Percentiles rank a stretch among this genome's conserved stretches.
phyloP scores from a whole-genome alignment of 2,888 invertebrate genomes.

The Caenorhabditis sulstoni region DNA sequence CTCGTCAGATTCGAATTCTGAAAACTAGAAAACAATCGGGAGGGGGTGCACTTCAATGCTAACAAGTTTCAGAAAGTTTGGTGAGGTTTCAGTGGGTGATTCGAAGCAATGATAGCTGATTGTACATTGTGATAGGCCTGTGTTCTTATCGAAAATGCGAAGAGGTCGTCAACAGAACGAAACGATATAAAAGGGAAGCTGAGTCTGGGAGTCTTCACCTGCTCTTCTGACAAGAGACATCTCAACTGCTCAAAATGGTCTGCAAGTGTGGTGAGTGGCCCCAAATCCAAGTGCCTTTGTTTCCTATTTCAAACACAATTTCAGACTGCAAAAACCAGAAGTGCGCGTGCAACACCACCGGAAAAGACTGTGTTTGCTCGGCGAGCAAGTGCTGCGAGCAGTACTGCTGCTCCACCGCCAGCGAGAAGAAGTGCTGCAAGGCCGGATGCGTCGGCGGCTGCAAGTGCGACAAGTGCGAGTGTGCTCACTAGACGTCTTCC shows the following conservation, averaged over 20 bases:
- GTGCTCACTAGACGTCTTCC: conserved; percentile 5
- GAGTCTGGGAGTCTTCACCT: background rate
- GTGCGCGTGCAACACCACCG: conserved; percentile 45
- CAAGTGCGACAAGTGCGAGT: conserved; percentile 46
- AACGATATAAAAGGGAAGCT: conserved; percentile 19
- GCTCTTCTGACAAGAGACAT: background rate
- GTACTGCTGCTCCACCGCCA: conserved; percentile 47
- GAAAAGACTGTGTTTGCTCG: conserved; percentile 43
- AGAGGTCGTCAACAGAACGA: background rate
- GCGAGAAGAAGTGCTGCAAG: conserved; percentile 47
- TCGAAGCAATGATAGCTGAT: no score
- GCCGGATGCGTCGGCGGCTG: conserved; percentile 43
- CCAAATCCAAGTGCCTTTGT: background rate
- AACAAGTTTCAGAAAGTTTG: background rate
- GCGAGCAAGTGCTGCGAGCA: conserved; percentile 43
- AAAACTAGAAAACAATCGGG: background rate
- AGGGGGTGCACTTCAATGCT: background rate
- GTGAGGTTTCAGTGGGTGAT: background rate
- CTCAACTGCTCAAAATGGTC: conserved; percentile 25
- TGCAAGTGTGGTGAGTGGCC: conserved; percentile 56
- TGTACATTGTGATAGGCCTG: conserved; percentile 54
- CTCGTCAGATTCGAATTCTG: background rate
- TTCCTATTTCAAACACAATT: background rate
- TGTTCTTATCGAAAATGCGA: conserved; percentile 15
- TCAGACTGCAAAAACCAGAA: conserved; percentile 52